These are phyloP conservation scores for Mycetomoellerius zeteki DNA, from an alignment of 1,140 invertebrate species.

Conservation along the genomic window DNA sequence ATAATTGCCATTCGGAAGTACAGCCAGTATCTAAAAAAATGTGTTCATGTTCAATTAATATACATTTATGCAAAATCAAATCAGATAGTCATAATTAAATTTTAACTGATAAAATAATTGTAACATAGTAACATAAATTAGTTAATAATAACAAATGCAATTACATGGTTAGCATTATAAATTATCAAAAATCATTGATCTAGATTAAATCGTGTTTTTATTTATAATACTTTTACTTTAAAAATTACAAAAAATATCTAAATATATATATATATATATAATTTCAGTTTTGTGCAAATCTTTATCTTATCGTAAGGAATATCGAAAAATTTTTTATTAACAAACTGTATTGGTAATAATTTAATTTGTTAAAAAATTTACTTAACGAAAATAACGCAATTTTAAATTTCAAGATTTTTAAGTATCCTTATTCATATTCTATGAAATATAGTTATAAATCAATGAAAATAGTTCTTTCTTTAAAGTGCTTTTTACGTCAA, in stretches of 20 bases:
- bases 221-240: not conserved
- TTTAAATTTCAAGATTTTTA: too few relatives aligned
- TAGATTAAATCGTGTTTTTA: not conserved
- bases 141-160: not conserved
- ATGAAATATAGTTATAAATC: too few relatives aligned
- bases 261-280: too few relatives aligned
- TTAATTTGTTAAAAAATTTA: too few relatives aligned
- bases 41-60: not conserved
- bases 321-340: too few relatives aligned
- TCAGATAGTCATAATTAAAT: not conserved
- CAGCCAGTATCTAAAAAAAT: too few relatives aligned
- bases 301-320: not conserved
- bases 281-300: not conserved
- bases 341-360: too few relatives aligned
- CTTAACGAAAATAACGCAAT: too few relatives aligned
- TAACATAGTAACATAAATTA: not conserved
- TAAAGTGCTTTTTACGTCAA: too few relatives aligned
- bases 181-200: not conserved
- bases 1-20: too few relatives aligned
- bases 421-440: too few relatives aligned
- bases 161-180: not conserved
- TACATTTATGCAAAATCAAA: not conserved
- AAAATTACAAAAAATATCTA: conserved; percentile 17
- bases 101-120: not conserved
- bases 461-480: too few relatives aligned